Conservation (phyloP, 2,888 invertebrate species). For the Campoplex capitator region DNA sequence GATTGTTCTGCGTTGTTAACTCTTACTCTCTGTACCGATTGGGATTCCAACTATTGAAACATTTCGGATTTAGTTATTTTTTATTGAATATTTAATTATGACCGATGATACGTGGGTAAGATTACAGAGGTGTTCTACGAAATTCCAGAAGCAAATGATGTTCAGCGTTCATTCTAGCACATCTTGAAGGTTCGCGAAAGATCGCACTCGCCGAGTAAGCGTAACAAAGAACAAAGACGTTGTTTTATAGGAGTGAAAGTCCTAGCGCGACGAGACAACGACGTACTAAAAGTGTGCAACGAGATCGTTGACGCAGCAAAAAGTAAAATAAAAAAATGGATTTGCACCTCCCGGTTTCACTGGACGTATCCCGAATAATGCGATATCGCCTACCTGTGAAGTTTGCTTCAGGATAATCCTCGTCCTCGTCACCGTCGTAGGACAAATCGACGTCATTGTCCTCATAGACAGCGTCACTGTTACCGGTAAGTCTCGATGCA, state of each 20-base stretch:
- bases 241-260: conserved; percentile 5
- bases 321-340: neutral
- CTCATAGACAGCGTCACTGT: conserved; percentile 65
- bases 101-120: neutral
- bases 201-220: neutral
- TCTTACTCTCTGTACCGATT: neutral
- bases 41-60: neutral
- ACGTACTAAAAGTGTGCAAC: conserved; percentile 36
- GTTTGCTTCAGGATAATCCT: conserved; percentile 82
- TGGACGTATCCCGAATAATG: neutral
- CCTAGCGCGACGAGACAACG: conserved; percentile 8
- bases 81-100: neutral
- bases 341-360: neutral
- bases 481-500: conserved; percentile 57
- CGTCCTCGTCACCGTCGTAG: conserved; percentile 81
- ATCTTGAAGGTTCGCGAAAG: neutral
- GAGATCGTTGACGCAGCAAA: conserved; percentile 4
- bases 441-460: conserved; percentile 68
- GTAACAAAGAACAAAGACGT: neutral
- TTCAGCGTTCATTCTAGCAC: neutral
- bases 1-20: neutral
- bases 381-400: conserved; percentile 81
- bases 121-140: neutral
- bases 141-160: neutral
- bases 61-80: neutral